A percentile compares a stretch with the other conserved stretches of the same genome.
These are phyloP conservation scores for Calonectris borealis DNA, from an alignment of 2,113 vertebrate species.

Conservation along the genomic window DNA sequence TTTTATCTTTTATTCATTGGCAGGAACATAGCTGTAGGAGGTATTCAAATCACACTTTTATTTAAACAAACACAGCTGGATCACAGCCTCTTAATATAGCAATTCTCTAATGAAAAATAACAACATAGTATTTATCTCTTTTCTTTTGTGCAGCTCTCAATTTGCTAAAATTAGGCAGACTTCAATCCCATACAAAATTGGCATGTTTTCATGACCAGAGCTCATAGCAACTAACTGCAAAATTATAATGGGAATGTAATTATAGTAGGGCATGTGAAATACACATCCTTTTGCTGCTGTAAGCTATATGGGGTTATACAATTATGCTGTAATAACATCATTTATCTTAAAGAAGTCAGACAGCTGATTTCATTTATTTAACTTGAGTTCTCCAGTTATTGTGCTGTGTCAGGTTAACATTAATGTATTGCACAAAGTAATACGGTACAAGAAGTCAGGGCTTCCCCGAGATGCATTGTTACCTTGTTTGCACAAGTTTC, in stretches of 20 bases:
- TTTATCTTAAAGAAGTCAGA: slow-evolving; percentile 77
- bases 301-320: slow-evolving; percentile 76
- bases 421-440: slow-evolving; percentile 51
- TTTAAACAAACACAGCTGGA: slow-evolving; percentile 90
- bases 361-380: slow-evolving; percentile 78
- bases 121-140: slow-evolving; percentile 84
- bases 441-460: neutral
- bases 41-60: slow-evolving; percentile 88
- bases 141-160: slow-evolving; percentile 85
- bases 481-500: neutral
- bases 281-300: slow-evolving; percentile 79
- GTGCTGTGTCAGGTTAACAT: slow-evolving; percentile 64
- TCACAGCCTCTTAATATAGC: slow-evolving; percentile 84
- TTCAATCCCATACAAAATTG: slow-evolving; percentile 82
- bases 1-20: slow-evolving; percentile 86
- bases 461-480: neutral
- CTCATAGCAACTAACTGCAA: slow-evolving; percentile 84
- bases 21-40: slow-evolving; percentile 84
- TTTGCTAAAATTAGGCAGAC: slow-evolving; percentile 85
- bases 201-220: slow-evolving; percentile 84
- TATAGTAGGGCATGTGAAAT: slow-evolving; percentile 80
- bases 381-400: slow-evolving; percentile 66
- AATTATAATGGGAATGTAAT: slow-evolving; percentile 83
- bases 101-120: slow-evolving; percentile 87
- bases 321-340: slow-evolving; percentile 79